A percentile compares a stretch with the other conserved stretches of the same genome.
phyloP scores from a whole-genome alignment of 35 echinoderm and acorn worm species.

The Eucidaris tribuloides region DNA sequence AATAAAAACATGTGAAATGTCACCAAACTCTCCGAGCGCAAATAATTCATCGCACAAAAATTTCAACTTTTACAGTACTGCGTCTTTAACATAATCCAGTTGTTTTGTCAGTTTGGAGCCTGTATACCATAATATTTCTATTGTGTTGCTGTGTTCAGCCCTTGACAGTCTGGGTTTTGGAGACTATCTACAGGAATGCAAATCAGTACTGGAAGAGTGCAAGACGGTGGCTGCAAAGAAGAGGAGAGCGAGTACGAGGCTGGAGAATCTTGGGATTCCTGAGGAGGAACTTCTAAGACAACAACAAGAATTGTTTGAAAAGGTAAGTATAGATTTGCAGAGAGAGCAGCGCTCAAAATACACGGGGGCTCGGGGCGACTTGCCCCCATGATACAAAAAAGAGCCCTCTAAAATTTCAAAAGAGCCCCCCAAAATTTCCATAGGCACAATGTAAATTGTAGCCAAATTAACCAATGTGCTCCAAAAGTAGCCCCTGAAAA shows the following conservation, averaged over 20 bases:
- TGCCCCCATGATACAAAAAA: too few relatives aligned
- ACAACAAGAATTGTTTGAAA: constrained; percentile 90
- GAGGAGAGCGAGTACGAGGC: constrained; percentile 68
- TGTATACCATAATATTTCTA: not conserved
- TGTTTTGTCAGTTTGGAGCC: not conserved
- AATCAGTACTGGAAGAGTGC: constrained; percentile 84
- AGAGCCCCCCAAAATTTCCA: too few relatives aligned
- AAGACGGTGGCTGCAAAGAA: constrained; percentile 93
- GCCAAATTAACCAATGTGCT: too few relatives aligned
- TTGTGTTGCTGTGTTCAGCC: constrained; percentile 53
- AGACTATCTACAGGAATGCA: constrained; percentile 85
- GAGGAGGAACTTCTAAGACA: constrained; percentile 95
- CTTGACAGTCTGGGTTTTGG: constrained; percentile 95
- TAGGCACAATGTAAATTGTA: too few relatives aligned
- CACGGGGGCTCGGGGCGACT: too few relatives aligned
- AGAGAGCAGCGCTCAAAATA: too few relatives aligned
- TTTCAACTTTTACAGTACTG: too few relatives aligned
- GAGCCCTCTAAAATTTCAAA: too few relatives aligned
- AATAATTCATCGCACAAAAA: not conserved
- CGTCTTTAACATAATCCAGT: not conserved
- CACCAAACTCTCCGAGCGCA: too few relatives aligned
- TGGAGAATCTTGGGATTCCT: constrained; percentile 98
- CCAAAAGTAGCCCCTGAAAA: too few relatives aligned
- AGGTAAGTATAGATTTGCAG: constrained; percentile 58
- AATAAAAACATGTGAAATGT: too few relatives aligned